Evolutionary conservation across 2,113 vertebrate genomes (phyloP).

Genomic region (Chinchilla lanigera): DNA sequence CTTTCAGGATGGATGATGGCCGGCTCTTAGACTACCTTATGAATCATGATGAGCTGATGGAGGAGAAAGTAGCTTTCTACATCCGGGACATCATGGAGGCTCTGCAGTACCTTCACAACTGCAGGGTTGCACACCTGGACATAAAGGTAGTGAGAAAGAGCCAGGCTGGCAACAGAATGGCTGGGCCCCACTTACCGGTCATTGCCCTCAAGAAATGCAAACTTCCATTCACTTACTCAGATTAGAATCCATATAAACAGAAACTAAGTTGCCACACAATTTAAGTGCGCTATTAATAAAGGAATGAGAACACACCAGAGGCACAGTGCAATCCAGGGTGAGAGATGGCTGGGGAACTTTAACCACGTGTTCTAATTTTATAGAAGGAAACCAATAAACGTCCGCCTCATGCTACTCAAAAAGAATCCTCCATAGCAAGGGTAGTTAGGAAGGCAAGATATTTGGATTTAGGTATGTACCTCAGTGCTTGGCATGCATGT

Average conservation of each 20-base stretch:
- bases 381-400: not conserved
- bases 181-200: not conserved
- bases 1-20: slow-evolving; percentile 94
- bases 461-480: not conserved
- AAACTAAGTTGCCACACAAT: not conserved
- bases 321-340: not conserved
- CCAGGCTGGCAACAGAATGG: not conserved
- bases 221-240: not conserved
- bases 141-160: slow-evolving; percentile 91
- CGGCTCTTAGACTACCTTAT: slow-evolving; percentile 96
- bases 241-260: not conserved
- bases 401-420: not conserved
- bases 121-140: slow-evolving; percentile 96
- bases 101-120: slow-evolving; percentile 97
- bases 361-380: not conserved
- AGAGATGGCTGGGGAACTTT: not conserved
- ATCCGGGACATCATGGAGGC: slow-evolving; percentile 96
- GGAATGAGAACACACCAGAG: not conserved
- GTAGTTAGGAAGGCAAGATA: not conserved
- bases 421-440: not conserved
- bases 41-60: slow-evolving; percentile 97
- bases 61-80: slow-evolving; percentile 97
- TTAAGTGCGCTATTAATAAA: not conserved
- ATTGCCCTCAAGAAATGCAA: not conserved
- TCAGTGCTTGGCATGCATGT: not conserved